Conservation (phyloP, 2,113 vertebrate genomes). For the Leptobrachium leishanense region DNA sequence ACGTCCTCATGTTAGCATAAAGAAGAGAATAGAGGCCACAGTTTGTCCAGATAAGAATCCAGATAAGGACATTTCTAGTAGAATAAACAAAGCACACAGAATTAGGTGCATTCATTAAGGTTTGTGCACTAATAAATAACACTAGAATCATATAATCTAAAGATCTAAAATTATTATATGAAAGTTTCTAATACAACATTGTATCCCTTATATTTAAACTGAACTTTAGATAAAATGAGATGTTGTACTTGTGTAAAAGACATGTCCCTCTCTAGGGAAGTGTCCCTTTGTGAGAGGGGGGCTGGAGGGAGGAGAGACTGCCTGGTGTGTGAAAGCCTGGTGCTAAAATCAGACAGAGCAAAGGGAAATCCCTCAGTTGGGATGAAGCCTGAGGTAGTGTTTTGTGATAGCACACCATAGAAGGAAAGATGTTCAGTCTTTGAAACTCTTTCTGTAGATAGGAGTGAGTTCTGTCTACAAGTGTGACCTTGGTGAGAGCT, state of each 20-base stretch:
- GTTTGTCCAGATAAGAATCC: no score
- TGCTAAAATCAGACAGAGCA: conserved; percentile 10
- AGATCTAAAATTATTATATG: no score
- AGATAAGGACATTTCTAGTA: no score
- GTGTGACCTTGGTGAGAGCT: conserved; percentile 29
- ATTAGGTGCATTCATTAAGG: no score
- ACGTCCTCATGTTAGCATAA: no score
- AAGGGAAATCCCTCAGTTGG: background rate
- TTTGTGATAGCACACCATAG: background rate
- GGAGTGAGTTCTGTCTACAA: conserved; percentile 1
- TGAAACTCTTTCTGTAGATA: conserved; percentile 17
- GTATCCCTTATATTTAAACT: no score
- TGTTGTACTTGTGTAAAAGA: conserved; percentile 34
- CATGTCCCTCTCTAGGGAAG: conserved; percentile 21
- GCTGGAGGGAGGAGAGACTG: conserved; percentile 27
- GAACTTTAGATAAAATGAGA: background rate
- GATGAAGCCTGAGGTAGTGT: background rate
- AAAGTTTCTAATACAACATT: no score
- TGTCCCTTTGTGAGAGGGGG: conserved; percentile 22
- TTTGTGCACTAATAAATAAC: no score
- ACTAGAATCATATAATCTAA: no score
- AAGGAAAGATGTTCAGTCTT: background rate
- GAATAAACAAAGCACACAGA: no score
- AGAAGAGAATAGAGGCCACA: no score
- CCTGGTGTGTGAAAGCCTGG: conserved; percentile 19